Evolutionary conservation across 2,888 invertebrate genomes (phyloP), one percentile per base, ranked within the genome.

Genomic region (Dasysyrphus tricinctus): DNA sequence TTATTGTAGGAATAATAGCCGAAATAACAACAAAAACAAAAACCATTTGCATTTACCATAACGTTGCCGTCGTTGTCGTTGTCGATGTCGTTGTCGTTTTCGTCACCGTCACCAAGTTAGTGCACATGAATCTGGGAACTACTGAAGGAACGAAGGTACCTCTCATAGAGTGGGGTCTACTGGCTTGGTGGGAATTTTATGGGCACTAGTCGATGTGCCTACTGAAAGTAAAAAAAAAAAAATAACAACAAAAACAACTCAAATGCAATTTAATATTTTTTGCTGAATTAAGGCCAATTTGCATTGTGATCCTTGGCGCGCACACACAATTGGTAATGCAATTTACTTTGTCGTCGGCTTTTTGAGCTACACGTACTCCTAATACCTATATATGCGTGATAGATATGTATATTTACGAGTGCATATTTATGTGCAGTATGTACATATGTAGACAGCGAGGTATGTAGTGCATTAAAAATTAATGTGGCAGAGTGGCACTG

Each of bases 221-320:
- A 47, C 24, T 57, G 57, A 42, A 49, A 54, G 32, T 39, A n/a
- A 32, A 51, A 75, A 63, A 67, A 59, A 19, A 65, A 59, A 76
- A 57, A 73, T 24, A 61, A 29, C 11, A 24, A 24, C 14, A 54
- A 54, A 29, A 29, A 14, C 11, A 65, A 49, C 67, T 34, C 16
- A 67, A 67, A 49, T 61, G 51, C 29, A 16, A 61, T 67, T 49
- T 54, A 42, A 44, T 72, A 2, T 44, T 54, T 61, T 65, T 42
- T 34, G 19, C 49, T 67, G 70, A 81, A 86, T 86, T 86, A 81
- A 86, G 78, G 85, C 85, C 85, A 86, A 86, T 86, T 86, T 86
- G 85, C 81, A 74, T 81, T 86, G 77, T 57, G 70, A 86, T 81
- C 69, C 69, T 59, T 73, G 69, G 74, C 57, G 56, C 44, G 44